Percentiles rank a stretch among this genome's conserved stretches.
Evolutionary conservation across 2,797 vertebrate species (phyloP).

Genomic region (Prunella strophiata): DNA sequence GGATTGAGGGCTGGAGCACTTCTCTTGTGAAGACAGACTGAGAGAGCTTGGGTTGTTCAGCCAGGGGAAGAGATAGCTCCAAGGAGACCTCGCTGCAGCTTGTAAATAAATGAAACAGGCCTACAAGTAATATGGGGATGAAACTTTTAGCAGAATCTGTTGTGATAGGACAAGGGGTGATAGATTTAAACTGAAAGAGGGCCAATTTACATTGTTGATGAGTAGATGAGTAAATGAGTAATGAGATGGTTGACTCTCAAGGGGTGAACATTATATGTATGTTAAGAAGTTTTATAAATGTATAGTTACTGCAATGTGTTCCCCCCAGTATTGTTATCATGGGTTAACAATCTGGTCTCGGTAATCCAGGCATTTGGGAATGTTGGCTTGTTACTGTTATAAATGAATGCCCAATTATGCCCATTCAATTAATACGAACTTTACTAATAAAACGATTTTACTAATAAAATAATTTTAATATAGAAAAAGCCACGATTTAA

Average conservation of each 20-base stretch:
- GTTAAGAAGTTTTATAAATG: background rate
- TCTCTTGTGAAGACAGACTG: background rate
- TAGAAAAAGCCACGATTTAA: too few species aligned
- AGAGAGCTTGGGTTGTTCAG: background rate
- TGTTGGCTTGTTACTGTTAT: background rate
- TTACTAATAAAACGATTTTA: too few species aligned
- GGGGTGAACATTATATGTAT: background rate
- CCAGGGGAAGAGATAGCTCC: background rate
- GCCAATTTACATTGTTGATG: background rate
- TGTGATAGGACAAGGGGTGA: background rate
- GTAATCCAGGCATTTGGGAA: background rate
- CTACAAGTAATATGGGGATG: background rate
- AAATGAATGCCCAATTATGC: too few species aligned
- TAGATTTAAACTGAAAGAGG: background rate
- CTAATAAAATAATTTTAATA: too few species aligned
- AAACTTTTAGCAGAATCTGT: background rate
- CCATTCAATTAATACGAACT: too few species aligned
- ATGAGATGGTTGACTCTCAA: background rate
- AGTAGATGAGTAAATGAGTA: background rate
- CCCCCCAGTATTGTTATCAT: background rate
- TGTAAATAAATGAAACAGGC: background rate
- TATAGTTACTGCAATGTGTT: background rate
- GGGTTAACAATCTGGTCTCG: background rate
- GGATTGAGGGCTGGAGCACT: background rate
- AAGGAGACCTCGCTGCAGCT: accelerated